Conservation (phyloP, 2,888 invertebrate genomes). For the Cerastoderma edule region DNA sequence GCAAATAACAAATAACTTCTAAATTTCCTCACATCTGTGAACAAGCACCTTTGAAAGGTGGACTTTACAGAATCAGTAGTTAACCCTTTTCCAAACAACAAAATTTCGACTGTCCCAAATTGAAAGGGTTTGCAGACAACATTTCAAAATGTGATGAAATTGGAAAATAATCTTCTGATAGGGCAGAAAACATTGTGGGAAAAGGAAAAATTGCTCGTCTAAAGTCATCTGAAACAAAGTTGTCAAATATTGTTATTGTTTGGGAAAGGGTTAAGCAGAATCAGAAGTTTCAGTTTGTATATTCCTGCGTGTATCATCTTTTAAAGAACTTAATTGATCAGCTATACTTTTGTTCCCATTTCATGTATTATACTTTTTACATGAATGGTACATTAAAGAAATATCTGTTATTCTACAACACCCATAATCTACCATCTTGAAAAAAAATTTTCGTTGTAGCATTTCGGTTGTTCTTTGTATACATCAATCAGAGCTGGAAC, state of each 20-base stretch:
- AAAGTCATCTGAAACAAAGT: background rate
- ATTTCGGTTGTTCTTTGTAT: too few relatives aligned
- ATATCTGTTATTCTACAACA: too few relatives aligned
- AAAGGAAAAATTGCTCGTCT: constrained; percentile 3
- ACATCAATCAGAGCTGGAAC: too few relatives aligned
- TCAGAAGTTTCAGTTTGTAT: constrained; percentile 1
- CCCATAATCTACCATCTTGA: too few relatives aligned
- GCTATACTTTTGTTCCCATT: too few relatives aligned
- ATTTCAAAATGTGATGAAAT: background rate
- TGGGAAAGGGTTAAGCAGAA: too few relatives aligned
- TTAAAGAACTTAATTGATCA: too few relatives aligned
- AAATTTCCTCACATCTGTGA: background rate
- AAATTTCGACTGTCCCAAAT: too few relatives aligned
- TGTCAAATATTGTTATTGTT: background rate
- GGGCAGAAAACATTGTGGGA: background rate
- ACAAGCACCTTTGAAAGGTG: background rate
- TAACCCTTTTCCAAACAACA: too few relatives aligned
- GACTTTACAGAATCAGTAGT: background rate
- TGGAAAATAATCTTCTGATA: background rate
- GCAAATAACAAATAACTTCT: constrained; percentile 1
- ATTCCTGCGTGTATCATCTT: too few relatives aligned
- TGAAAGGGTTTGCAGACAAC: background rate
- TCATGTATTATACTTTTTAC: background rate
- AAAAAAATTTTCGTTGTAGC: too few relatives aligned
- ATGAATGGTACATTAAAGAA: background rate